Base-by-base conservation (phyloP, 2,888 invertebrate genomes). In the Cantharis rufa region DNA sequence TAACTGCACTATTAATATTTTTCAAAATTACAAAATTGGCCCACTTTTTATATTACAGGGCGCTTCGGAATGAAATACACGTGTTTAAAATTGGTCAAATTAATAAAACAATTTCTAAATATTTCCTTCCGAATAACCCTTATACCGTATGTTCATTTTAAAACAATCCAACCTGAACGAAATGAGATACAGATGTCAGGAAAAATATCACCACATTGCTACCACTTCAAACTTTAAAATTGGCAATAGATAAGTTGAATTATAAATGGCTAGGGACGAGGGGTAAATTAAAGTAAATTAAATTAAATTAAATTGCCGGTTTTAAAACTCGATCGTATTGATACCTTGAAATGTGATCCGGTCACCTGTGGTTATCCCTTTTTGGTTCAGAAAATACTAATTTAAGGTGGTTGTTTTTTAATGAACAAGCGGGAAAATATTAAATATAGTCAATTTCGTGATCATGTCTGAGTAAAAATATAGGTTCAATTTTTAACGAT, bases 1-100 rank as follows among this genome's bases (percentile, higher is more conserved):
- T 48, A 48, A 48, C 61, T 69, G 72, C 72, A 72, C 72, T 66
- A 16, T 75, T 69, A 21, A 72, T 70, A 72, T 70, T 64, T n/a
- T 48, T 48, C 48, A n/a, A 48, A 48, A 48, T 48, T 32, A 13
- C n/a, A n/a, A 32, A 32, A 32, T 32, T 32, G 10, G 13, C 48
- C 48, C 11, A 7, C 7, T n/a, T 32, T 32, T 13, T 28, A 32
- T 32, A n/a, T 48, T n/a, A 7, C 7, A 48, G n/a, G n/a, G 48
- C 7, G 7, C 2, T 48, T 48, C n/a, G 48, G n/a, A 48, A 48
- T n/a, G n/a, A 18, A 72, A 24, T 75, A 75, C 28, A 28, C 15
- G 28, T 10, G 27, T 27, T 10, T 27, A 27, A 27, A 10, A 27
- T 21, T 21, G 5, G 7, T 21, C 7, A 21, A 21, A 18, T 18